A percentile compares a stretch with the other conserved stretches of the same genome.
Evolutionary conservation across 2,888 invertebrate species (phyloP).

Genomic region (Cosmia trapezina): DNA sequence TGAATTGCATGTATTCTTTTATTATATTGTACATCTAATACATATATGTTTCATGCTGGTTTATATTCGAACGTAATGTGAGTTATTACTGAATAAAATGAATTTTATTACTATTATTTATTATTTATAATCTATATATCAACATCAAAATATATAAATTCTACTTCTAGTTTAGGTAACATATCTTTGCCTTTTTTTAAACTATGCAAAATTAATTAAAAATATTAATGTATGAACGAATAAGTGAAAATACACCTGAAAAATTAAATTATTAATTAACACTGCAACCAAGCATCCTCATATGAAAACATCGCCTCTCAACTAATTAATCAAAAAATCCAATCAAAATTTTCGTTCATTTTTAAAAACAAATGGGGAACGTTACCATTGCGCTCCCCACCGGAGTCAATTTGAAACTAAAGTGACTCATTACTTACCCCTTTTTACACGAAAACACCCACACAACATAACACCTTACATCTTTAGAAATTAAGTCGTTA

Average conservation of each 20-base stretch:
- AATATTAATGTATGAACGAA: conserved; percentile 8
- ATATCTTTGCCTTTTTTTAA: no score
- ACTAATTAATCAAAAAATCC: conserved; percentile 78
- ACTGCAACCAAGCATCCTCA: conserved; percentile 27
- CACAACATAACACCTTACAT: conserved; percentile 39
- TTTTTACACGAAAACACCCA: conserved; percentile 54
- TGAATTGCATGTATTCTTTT: no score
- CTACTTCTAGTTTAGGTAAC: no score
- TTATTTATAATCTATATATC: no score
- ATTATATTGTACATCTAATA: no score
- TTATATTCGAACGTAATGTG: no score
- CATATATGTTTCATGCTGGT: no score
- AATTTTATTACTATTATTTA: no score
- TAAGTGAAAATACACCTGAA: conserved; percentile 17
- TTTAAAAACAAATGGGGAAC: conserved; percentile 74
- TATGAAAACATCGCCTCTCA: conserved; percentile 62
- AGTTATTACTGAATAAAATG: no score
- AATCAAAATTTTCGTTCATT: conserved; percentile 79
- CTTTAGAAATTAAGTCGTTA: conserved; percentile 21
- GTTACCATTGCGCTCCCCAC: conserved; percentile 62
- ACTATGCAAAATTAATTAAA: neutral
- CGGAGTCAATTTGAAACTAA: conserved; percentile 73
- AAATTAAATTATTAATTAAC: conserved; percentile 37
- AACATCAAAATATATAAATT: no score
- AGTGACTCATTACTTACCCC: conserved; percentile 75